Percentiles rank a stretch among this genome's conserved stretches.
Evolutionary conservation across 2,888 invertebrate genomes (phyloP).

Genomic region (Chaetogeoica ovagalla): DNA sequence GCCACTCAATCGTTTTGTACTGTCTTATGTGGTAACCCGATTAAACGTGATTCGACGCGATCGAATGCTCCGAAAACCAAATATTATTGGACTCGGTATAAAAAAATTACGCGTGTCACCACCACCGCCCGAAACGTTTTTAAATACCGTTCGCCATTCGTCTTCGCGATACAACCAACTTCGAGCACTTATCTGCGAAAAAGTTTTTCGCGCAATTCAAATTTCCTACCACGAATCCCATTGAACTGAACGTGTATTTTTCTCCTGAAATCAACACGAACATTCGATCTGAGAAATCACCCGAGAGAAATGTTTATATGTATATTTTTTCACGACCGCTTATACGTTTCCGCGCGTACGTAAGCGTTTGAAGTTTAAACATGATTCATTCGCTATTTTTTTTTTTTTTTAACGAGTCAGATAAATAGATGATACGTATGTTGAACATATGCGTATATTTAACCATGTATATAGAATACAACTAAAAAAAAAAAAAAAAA

Average conservation of each 20-base stretch:
- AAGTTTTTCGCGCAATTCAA: constrained; percentile 28
- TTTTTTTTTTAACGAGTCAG: constrained; percentile 17
- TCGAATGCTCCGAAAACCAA: no score
- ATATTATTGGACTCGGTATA: no score
- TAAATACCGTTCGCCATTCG: no score
- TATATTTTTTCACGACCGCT: constrained; percentile 10
- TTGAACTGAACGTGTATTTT: neutral
- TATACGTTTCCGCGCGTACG: neutral
- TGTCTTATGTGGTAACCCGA: no score
- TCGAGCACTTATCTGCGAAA: constrained; percentile 5
- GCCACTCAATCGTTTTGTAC: no score
- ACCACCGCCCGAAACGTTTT: no score
- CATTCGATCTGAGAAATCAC: constrained; percentile 30
- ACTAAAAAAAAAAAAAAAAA: neutral
- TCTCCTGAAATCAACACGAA: constrained; percentile 32
- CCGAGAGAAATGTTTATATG: constrained; percentile 23
- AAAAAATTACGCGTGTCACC: no score
- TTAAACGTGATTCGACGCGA: no score
- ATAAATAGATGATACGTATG: constrained; percentile 1
- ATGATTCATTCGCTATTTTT: constrained; percentile 5
- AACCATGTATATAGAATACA: neutral
- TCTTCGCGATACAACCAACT: constrained; percentile 5
- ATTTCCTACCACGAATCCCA: neutral
- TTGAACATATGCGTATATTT: neutral
- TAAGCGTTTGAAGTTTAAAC: constrained; percentile 18